Evolutionary conservation across 2,797 vertebrate species (phyloP).

Genomic region (Linurgus olivaceus): DNA sequence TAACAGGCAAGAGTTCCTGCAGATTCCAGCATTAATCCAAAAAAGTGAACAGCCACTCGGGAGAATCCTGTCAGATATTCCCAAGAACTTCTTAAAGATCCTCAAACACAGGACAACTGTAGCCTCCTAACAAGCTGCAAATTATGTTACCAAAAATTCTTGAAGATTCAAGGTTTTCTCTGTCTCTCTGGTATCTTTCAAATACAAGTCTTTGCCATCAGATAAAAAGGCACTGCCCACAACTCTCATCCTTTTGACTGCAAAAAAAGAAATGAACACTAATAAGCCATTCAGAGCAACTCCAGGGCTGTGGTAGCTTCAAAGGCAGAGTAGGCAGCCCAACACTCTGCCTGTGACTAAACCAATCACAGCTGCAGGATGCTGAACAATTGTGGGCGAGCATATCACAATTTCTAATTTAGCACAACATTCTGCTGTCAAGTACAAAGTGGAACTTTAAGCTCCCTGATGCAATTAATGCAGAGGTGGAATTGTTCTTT

Average conservation of each 20-base stretch:
- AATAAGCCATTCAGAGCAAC: not conserved
- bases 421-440: constrained; percentile 35
- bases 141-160: not conserved
- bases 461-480: constrained; percentile 36
- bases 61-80: not conserved
- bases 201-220: not conserved
- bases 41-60: not conserved
- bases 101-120: not conserved
- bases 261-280: not conserved
- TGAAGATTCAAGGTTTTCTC: not conserved
- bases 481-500: constrained; percentile 44
- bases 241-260: not conserved
- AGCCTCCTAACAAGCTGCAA: not conserved
- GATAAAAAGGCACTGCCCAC: not conserved
- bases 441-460: constrained; percentile 37
- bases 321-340: constrained; percentile 22
- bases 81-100: not conserved
- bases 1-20: not conserved
- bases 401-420: constrained; percentile 52
- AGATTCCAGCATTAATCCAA: not conserved
- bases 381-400: constrained; percentile 40
- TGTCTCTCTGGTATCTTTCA: not conserved
- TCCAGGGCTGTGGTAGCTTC: not conserved
- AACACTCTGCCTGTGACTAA: constrained; percentile 43
- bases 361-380: not conserved